Base-by-base conservation (phyloP, 53 echinoderm and acorn worm species). In the Crossaster papposus region DNA sequence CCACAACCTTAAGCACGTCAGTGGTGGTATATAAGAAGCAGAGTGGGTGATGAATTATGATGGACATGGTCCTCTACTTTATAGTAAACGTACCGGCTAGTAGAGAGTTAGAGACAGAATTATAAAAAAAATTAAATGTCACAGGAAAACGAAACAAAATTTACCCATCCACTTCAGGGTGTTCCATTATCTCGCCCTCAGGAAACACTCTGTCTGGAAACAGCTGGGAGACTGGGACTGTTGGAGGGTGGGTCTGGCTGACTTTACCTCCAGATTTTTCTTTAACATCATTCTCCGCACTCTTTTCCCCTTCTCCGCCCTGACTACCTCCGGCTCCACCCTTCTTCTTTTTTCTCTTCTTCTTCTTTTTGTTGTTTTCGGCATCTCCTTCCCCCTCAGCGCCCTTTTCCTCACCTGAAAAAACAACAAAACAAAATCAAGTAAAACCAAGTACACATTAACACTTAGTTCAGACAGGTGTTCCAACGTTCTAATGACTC, bases 331-430 rank as follows among this genome's bases (percentile, higher is more conserved):
- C 88, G 31, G 88, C 81, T 11, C 92, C 94, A 30, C 91, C 94
- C 81, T 97, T 97, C 94, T 97, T 97, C 94, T 95, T 97, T 82
- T 95, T 97, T 88, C 92, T 93, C 75, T 92, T 97, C 70, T 87
- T 96, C 89, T 94, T 96, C 86, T 93, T 94, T 81, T 94, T 94
- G 55, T 44, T 53, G 5, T 31, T 83, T 22, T 77, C n/a, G 22
- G 82, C 94, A 28, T 84, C 93, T 29, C 62, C 96, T 70, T 84
- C 94, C 75, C 82, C 95, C 50, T 26, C 68, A 44, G 15, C 78
- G 6, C 72, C 84, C 11, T 84, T 84, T 3, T 73, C 73, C 12
- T 72, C 84, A 71, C 50, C 84, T 84, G 72, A 10, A 13, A 68
- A 14, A 50, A 83, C 37, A 68, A 20, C 0, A 33, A 81, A 22